These are phyloP conservation scores for Drosophila hydei DNA, from an alignment of 1,140 invertebrate genomes.

Conservation along the genomic window DNA sequence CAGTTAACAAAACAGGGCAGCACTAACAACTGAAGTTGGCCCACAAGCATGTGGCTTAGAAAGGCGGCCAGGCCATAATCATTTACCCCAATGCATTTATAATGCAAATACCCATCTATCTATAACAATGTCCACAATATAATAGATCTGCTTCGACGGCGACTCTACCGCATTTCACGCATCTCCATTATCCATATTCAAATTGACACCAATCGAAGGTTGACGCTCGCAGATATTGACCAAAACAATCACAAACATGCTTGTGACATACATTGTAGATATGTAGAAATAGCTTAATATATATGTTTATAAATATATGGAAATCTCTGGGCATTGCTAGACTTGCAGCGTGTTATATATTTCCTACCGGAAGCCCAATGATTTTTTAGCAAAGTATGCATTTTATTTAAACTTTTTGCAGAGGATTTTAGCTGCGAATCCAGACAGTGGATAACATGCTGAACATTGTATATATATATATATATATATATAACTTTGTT, in stretches of 20 bases:
- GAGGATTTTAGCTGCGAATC: no score
- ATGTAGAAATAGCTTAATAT: not conserved
- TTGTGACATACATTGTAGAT: constrained; percentile 20
- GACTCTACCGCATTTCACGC: constrained; percentile 64
- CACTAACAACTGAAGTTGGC: not conserved
- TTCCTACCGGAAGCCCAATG: no score
- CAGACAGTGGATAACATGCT: no score
- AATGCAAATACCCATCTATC: constrained; percentile 57
- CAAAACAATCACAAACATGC: constrained; percentile 20
- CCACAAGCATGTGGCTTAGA: constrained; percentile 40
- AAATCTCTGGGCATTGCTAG: no score
- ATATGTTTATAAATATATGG: not conserved
- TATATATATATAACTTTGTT: no score
- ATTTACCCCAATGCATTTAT: constrained; percentile 24
- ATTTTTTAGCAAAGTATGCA: no score
- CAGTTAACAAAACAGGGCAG: not conserved
- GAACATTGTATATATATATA: no score
- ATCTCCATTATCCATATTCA: constrained; percentile 48
- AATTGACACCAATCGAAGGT: constrained; percentile 52
- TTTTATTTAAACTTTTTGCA: no score
- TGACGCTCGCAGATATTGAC: constrained; percentile 44
- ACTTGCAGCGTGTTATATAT: not conserved
- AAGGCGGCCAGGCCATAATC: constrained; percentile 38
- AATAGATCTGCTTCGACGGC: constrained; percentile 34
- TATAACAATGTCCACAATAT: constrained; percentile 53